phyloP scores from a whole-genome alignment of 2,888 invertebrate species.

The Maniola hyperantus region DNA sequence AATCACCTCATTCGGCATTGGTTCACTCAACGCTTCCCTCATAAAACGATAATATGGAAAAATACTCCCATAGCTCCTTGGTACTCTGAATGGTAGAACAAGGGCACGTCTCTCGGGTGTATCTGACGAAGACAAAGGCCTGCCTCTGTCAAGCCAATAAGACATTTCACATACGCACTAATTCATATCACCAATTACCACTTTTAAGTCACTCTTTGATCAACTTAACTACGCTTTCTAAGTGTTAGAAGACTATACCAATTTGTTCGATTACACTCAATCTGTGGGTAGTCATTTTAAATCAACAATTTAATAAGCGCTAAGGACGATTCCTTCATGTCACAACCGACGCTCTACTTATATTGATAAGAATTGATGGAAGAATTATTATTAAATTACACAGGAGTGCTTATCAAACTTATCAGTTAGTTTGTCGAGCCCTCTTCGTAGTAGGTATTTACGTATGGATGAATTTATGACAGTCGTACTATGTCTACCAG shows the following conservation, averaged over 20 bases:
- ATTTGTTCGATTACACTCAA: background rate
- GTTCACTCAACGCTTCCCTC: constrained; percentile 70
- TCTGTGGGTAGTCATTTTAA: constrained; percentile 32
- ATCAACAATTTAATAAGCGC: background rate
- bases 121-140: constrained; percentile 55
- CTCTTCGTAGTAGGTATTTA: constrained; percentile 41
- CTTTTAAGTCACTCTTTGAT: constrained; percentile 9
- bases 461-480: constrained; percentile 15
- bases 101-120: constrained; percentile 64
- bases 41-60: constrained; percentile 85
- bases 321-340: constrained; percentile 32
- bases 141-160: constrained; percentile 54
- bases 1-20: constrained; percentile 62
- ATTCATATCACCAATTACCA: constrained; percentile 10
- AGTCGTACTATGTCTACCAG: background rate
- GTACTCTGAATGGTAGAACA: constrained; percentile 66
- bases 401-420: constrained; percentile 70
- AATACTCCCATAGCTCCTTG: constrained; percentile 84
- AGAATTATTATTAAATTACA: constrained; percentile 52
- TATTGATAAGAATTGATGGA: constrained; percentile 70
- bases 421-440: constrained; percentile 69
- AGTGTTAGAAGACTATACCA: background rate
- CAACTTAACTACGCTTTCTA: background rate
- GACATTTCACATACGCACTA: constrained; percentile 46
- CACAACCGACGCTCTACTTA: constrained; percentile 46